Conservation (phyloP, 2,113 vertebrate genomes). For the Pongo abelii region DNA sequence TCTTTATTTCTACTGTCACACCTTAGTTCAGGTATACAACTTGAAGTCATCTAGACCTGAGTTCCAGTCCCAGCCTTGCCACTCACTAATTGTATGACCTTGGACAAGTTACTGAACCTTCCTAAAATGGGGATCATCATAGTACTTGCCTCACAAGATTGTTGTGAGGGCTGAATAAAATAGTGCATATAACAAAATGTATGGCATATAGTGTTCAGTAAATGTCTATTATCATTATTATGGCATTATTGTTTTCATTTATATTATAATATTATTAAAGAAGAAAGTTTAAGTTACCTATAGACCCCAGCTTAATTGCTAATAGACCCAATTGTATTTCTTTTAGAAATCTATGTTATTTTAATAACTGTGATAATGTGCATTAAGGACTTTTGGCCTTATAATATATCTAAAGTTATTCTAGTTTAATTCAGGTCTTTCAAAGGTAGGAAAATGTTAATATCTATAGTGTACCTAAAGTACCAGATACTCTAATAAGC, state of each 20-base stretch:
- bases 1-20: not conserved
- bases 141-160: not conserved
- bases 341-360: not conserved
- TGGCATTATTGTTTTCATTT: constrained; percentile 22
- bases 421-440: not conserved
- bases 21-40: not conserved
- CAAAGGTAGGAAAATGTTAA: constrained; percentile 8
- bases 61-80: not conserved
- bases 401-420: not conserved
- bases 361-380: not conserved
- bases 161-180: not conserved
- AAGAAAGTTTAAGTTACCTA: constrained; percentile 17
- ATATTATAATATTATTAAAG: constrained; percentile 35
- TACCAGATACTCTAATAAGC: not conserved
- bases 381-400: not conserved
- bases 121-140: not conserved
- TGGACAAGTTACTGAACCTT: constrained; percentile 23
- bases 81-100: not conserved
- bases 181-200: not conserved
- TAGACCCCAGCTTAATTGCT: not conserved
- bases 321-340: not conserved
- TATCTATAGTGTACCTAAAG: not conserved
- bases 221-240: not conserved
- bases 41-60: not conserved
- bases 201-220: not conserved